A percentile compares a stretch with the other conserved stretches of the same genome.
Conservation (phyloP, 2,888 invertebrate genomes). For the Drosophila merina region DNA sequence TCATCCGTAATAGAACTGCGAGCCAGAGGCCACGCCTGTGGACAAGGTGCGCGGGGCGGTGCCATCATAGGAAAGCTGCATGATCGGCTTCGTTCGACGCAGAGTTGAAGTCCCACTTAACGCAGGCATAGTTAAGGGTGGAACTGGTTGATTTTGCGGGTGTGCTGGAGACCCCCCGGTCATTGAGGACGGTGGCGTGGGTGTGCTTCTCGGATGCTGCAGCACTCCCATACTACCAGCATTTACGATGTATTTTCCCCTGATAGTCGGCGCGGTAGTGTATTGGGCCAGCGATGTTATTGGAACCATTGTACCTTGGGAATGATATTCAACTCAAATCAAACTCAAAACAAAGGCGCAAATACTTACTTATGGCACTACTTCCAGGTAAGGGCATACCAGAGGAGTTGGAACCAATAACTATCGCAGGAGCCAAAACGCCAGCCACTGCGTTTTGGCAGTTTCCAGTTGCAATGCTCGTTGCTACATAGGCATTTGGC, state of each 20-base stretch:
- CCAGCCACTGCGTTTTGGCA: constrained; percentile 53
- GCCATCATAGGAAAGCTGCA: constrained; percentile 82
- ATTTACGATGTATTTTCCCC: constrained; percentile 81
- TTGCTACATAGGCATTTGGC: constrained; percentile 72
- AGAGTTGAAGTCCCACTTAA: constrained; percentile 58
- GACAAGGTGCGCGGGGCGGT: constrained; percentile 83
- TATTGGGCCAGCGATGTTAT: constrained; percentile 82
- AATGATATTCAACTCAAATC: background rate
- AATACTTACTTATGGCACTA: constrained; percentile 70
- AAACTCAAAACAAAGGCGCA: background rate
- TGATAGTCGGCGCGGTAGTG: constrained; percentile 82
- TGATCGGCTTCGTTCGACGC: constrained; percentile 63
- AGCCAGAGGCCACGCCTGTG: constrained; percentile 82
- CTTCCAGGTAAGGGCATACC: constrained; percentile 60
- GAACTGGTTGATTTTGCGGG: constrained; percentile 47
- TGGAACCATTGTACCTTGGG: constrained; percentile 80
- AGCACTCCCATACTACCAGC: constrained; percentile 63
- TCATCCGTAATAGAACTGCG: constrained; percentile 84
- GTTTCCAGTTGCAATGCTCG: constrained; percentile 41
- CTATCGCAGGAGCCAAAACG: constrained; percentile 76
- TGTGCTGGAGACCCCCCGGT: constrained; percentile 63
- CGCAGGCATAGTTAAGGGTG: constrained; percentile 45
- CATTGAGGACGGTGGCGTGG: constrained; percentile 72
- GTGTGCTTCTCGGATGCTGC: constrained; percentile 76
- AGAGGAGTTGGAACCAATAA: constrained; percentile 70